Evolutionary conservation across 2,888 invertebrate genomes (phyloP).

Genomic region (Sussaba pulchella): DNA sequence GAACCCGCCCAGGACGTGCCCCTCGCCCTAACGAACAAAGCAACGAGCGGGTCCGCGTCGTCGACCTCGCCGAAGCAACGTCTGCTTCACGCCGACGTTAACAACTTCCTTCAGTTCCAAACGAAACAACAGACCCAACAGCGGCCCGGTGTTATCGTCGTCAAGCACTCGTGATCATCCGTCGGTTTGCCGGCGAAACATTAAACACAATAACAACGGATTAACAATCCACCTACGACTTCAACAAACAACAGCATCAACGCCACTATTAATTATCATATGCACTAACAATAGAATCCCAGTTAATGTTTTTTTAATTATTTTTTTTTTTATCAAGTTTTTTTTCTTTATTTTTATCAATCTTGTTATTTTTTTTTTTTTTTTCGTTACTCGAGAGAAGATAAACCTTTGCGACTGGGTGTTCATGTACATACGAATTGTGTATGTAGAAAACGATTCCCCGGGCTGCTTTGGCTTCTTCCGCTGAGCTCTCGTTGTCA

Average conservation of each 20-base stretch:
- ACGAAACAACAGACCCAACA: conserved; percentile 85
- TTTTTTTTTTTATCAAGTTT: conserved; percentile 42
- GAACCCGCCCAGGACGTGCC: conserved; percentile 85
- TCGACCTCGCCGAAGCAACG: conserved; percentile 75
- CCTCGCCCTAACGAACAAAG: conserved; percentile 82
- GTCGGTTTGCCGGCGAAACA: conserved; percentile 74
- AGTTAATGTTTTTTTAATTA: conserved; percentile 59
- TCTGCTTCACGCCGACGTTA: conserved; percentile 86
- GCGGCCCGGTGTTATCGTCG: conserved; percentile 96
- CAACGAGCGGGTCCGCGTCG: conserved; percentile 63
- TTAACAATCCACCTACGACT: conserved; percentile 15
- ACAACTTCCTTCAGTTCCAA: conserved; percentile 88
- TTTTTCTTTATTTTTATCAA: too few relatives aligned
- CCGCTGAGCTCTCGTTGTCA: conserved; percentile 31
- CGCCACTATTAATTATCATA: conserved; percentile 61
- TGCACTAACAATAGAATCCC: conserved; percentile 62
- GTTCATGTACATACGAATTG: conserved; percentile 38
- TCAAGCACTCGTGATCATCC: conserved; percentile 89
- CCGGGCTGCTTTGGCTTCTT: conserved; percentile 28
- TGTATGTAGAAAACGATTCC: conserved; percentile 44
- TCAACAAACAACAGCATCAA: conserved; percentile 52
- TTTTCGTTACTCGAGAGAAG: conserved; percentile 46
- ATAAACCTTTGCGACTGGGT: conserved; percentile 39
- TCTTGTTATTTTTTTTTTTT: conserved; percentile 43
- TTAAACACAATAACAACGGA: conserved; percentile 36